Evolutionary conservation across 2,888 invertebrate genomes (phyloP).

Genomic region (Anthophora plumipes): DNA sequence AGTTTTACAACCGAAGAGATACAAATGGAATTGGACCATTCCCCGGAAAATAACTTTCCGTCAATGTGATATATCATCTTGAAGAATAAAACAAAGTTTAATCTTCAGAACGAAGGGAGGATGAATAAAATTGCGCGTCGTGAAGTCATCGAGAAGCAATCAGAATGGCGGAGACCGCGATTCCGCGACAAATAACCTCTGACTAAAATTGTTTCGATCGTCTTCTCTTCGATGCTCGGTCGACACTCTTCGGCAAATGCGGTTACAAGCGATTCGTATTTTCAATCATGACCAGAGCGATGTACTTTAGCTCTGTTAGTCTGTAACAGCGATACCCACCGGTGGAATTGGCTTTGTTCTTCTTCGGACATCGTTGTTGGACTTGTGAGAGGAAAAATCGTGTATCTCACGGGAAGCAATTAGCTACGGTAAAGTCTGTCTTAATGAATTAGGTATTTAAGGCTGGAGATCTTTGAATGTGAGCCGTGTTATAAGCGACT

Average conservation of each 20-base stretch:
- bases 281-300: conserved; percentile 62
- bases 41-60: neutral
- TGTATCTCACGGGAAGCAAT: conserved; percentile 10
- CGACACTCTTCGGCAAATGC: conserved; percentile 53
- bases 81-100: neutral
- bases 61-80: neutral
- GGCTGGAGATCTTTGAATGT: neutral
- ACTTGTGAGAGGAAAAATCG: neutral
- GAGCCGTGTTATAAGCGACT: neutral
- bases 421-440: neutral
- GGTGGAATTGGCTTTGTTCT: neutral
- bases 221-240: conserved; percentile 32
- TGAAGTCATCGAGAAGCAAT: conserved; percentile 20
- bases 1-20: neutral
- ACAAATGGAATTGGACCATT: neutral
- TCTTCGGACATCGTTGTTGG: neutral
- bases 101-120: neutral
- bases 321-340: neutral
- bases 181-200: conserved; percentile 51
- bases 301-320: neutral
- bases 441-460: neutral
- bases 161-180: conserved; percentile 8
- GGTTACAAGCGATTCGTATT: conserved; percentile 67
- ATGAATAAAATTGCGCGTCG: conserved; percentile 22
- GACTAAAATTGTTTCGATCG: conserved; percentile 40